Base-by-base conservation (phyloP, 1,140 invertebrate species). In the Aphaenogaster floridana region DNA sequence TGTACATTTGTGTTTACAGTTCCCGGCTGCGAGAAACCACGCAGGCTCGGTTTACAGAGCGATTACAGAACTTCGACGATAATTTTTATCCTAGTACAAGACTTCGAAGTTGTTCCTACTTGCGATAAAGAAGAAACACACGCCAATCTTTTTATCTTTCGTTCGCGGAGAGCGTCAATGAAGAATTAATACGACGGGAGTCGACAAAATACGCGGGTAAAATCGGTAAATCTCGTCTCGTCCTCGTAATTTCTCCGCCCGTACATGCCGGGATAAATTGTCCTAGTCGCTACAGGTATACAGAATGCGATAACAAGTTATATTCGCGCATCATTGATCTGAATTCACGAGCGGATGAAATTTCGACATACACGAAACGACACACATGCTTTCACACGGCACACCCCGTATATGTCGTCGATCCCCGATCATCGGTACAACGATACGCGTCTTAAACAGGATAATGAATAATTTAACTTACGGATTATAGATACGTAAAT, bases 381-480 rank as follows among this genome's bases (percentile, higher is more conserved):
- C 42, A 69, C 28, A 48, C 50, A 3, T 21, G 57, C 21, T 45
- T 61, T 63, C 57, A 45, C 9, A 61, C 78, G 42, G n/a, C 63
- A 42, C n/a, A 54, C n/a, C 50, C 50, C 17, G 50, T 54, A 54
- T 34, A 76, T 57, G 3, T 57, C 48, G 1, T 50, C 52, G 36
- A 54, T 42, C 6, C n/a, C n/a, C 39, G 17, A 52, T 63, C 13
- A 52, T 81, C 59, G 72, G 48, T 54, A 59, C 52, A 57, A 74
- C 57, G 61, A 59, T 68, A 45, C 63, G 71, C 84, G 61, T 79
- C 39, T 76, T 71, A 15, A 57, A 69, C 50, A 57, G 80, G 77
- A 63, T 87, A 86, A 81, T 68, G 63, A 89, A 93, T 89, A 93
- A 92, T 92, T 91, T 91, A 92, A 93, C 77, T 92, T 91, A 91